These are phyloP conservation scores for Lucifuga dentata DNA, from an alignment of 2,113 vertebrate genomes.

Conservation along the genomic window DNA sequence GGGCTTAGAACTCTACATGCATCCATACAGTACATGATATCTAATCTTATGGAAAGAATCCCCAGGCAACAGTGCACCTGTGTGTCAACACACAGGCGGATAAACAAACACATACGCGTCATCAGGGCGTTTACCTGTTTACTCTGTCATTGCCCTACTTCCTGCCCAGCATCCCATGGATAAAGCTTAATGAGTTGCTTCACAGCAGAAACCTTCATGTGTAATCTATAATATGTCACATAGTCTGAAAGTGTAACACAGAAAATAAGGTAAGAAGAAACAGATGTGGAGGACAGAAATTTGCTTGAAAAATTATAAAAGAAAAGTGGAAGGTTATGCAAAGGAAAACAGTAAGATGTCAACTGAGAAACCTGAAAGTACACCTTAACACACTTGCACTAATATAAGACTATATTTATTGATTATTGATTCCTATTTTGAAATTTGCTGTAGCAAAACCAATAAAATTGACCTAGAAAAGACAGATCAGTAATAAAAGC, in stretches of 20 bases:
- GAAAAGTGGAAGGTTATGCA: neutral
- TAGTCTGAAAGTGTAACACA: too few species aligned
- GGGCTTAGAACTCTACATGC: too few species aligned
- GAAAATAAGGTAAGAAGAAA: too few species aligned
- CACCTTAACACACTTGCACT: too few species aligned
- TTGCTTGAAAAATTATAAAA: too few species aligned
- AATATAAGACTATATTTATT: too few species aligned
- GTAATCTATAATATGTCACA: too few species aligned
- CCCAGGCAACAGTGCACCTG: conserved; percentile 16
- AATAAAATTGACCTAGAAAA: too few species aligned
- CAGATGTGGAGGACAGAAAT: too few species aligned
- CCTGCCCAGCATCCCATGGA: neutral
- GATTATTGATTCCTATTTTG: neutral
- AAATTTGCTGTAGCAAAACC: neutral
- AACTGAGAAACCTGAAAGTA: too few species aligned
- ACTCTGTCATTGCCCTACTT: neutral
- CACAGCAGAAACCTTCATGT: conserved; percentile 3
- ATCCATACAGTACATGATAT: too few species aligned
- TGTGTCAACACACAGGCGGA: conserved; percentile 35
- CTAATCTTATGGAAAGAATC: conserved; percentile 11
- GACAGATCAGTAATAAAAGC: too few species aligned
- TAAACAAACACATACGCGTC: conserved; percentile 50
- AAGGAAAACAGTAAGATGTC: neutral
- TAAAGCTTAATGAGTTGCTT: neutral
- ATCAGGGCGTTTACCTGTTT: conserved; percentile 36